Evolutionary conservation across 2,888 invertebrate genomes (phyloP), one percentile per base, ranked within the genome.

Genomic region (Apamea crenata): DNA sequence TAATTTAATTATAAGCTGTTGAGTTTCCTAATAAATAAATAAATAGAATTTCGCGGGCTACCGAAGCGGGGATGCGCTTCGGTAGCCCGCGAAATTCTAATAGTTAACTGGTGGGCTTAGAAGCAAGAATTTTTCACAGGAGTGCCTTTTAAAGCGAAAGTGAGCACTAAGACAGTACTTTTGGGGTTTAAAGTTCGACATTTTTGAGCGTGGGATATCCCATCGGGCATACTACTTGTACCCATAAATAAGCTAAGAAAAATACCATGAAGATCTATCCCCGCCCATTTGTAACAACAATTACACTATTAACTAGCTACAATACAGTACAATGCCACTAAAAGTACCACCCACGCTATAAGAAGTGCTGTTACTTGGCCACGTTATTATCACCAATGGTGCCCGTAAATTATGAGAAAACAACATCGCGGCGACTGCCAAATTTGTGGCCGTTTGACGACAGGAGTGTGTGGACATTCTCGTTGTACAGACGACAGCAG

Each of bases 381-480:
- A 92, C 93, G 92, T 95, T 92, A 95, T 96, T 96, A 96, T 96
- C 96, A 95, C 96, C 94, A 92, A 88, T 90, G 90, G 91, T 83
- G 90, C 89, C 91, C 92, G 92, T 94, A 95, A 96, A 95, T 96
- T 95, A 96, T 94, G 94, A 93, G 94, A 93, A 93, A 91, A 90
- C 87, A 89, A 90, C 88, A 89, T 90, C 91, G 91, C 88, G 91
- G 90, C 89, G 91, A 92, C 94, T 94, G 94, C 94, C 92, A 94
- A 95, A 94, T 93, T 95, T 94, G 93, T 91, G 87, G 88, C 86
- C 83, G 84, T 85, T 87, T 80, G 79, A 83, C 65, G 90, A 77
- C 63, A 87, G 91, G 47, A 77, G 92, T 73, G 72, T 82, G 72
- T 88, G 94, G 95, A 94, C 88, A 88, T 44, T 82, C 74, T 47